Evolutionary conservation across 2,888 invertebrate species (phyloP), one percentile per base, ranked within the genome.

Genomic region (Perdita meconis): DNA sequence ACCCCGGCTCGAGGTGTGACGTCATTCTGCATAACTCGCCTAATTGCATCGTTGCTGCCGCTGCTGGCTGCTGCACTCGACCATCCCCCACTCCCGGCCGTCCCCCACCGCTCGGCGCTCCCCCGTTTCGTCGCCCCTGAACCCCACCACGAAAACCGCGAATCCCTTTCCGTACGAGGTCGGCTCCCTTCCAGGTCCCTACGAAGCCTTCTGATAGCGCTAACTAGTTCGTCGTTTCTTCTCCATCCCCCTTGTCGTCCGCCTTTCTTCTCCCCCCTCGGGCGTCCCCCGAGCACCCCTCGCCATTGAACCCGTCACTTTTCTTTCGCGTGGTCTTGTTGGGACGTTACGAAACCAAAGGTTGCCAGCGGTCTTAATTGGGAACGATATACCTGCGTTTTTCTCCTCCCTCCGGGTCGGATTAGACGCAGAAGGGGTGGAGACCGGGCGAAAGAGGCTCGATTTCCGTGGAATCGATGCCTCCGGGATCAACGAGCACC

Each of bases 11-110:
- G 72, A 86, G 87, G 87, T 91, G 91, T 92, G 92, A 92, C 92
- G 92, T 92, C 92, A 92, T 87, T 91, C 90, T 89, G 91, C 92
- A 92, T 92, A 92, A 92, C 92, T 92, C 90, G 90, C 90, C 92
- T 92, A 92, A 92, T 92, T 92, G 92, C 92, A 92, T 92, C 90
- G 91, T 88, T 88, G 90, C 88, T 87, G 88, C 86, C 81, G 86
- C 87, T 71, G 73, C 77, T 65, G 60, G 26, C 63, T 59, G 57
- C 63, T 59, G 69, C 60, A 61, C 61, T 44, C 60, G 19, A 26
- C 40, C 44, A 8, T 8, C 74, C 24, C 44, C 44, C 61, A 34
- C 60, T 24, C 26, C n/a, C 64, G 3, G 24, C 59, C 0, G 10
- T 64, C 47, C 42, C 65, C 44, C 64, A 13, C 55, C 44, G 24